Conservation (phyloP, 2,113 vertebrate genomes). For the Tricholaema leucomelas region DNA sequence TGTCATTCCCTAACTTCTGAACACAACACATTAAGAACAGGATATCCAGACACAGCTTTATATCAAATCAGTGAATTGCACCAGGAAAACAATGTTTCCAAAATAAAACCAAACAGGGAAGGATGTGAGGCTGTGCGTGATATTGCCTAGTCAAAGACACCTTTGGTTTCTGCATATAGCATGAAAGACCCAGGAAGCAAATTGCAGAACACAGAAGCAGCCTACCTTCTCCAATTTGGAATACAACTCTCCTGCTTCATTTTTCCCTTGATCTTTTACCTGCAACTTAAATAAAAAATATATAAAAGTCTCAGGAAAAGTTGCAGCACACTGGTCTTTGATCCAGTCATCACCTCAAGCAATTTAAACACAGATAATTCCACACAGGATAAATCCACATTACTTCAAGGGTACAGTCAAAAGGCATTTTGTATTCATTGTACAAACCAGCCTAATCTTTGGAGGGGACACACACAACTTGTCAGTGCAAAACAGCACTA, state of each 20-base stretch:
- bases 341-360: neutral
- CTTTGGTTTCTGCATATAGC: neutral
- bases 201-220: neutral
- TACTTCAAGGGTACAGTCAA: neutral
- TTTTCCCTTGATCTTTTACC: constrained; percentile 95
- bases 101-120: neutral
- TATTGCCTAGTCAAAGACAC: neutral
- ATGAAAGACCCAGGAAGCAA: neutral
- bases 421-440: neutral
- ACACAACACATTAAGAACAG: neutral
- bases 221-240: constrained; percentile 92
- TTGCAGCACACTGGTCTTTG: neutral
- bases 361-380: neutral
- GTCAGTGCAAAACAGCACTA: neutral
- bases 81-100: neutral
- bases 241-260: constrained; percentile 88
- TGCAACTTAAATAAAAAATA: constrained; percentile 73
- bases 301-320: neutral
- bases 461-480: neutral
- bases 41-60: neutral
- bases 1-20: neutral
- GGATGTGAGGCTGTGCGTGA: neutral
- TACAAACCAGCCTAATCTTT: neutral
- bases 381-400: neutral
- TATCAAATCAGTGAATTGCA: neutral